phyloP scores from a whole-genome alignment of 2,797 vertebrate species.

The Otus scops region DNA sequence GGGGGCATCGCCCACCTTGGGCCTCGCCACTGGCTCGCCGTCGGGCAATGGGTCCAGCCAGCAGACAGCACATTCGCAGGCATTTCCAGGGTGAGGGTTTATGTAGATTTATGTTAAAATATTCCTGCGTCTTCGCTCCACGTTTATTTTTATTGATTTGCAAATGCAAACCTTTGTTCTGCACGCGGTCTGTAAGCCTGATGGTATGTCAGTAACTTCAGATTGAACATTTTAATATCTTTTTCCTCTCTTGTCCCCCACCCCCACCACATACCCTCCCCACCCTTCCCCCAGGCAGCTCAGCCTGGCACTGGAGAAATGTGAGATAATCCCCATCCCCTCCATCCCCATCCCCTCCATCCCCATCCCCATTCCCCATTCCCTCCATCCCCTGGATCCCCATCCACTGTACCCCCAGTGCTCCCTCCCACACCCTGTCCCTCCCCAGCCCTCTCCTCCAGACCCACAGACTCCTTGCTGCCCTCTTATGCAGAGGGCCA shows the following conservation, averaged over 20 bases:
- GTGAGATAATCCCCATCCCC: neutral
- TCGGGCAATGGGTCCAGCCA: neutral
- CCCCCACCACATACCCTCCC: neutral
- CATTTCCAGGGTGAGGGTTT: neutral
- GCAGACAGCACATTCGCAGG: neutral
- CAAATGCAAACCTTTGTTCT: constrained; percentile 63
- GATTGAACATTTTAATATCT: constrained; percentile 11
- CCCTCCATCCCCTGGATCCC: neutral
- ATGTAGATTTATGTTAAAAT: constrained; percentile 71
- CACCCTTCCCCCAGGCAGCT: neutral
- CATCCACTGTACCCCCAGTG: accelerated
- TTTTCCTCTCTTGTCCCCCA: neutral
- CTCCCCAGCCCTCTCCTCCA: neutral
- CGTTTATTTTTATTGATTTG: constrained; percentile 69
- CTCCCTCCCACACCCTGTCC: neutral
- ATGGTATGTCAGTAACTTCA: neutral
- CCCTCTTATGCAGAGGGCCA: neutral
- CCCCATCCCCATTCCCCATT: neutral
- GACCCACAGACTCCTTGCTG: neutral
- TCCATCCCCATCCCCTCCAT: neutral
- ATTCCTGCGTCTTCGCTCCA: constrained; percentile 21
- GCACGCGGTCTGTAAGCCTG: neutral
- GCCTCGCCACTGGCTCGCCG: neutral
- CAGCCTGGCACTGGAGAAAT: neutral
- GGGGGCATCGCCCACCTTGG: accelerated